Base-by-base conservation (phyloP, 2,797 vertebrate species). In the Periophthalmus magnuspinnatus region DNA sequence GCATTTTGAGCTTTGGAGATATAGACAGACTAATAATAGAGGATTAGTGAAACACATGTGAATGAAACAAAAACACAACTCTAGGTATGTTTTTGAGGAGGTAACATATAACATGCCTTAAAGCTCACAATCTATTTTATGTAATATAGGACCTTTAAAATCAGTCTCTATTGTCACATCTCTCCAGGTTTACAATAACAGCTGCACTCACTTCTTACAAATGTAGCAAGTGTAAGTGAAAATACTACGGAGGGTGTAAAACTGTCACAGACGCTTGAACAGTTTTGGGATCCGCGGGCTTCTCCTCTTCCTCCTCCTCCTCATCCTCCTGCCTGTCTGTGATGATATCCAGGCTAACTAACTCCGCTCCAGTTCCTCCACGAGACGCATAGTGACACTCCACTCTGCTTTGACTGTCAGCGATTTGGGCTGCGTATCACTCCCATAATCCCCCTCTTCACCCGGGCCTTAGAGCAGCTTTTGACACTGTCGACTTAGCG, bases 271-370 rank as follows among this genome's bases (percentile, higher is more conserved):
- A 68, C 70, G 59, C n/a, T 65, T 71, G 69, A 60, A 68, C 50
- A 77, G 71, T 50, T 50, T 50, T 17, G 14, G 19, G 48, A 17
- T 50, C 48, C 19, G 5, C 16, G 48, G 48, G 48, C 48, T 48
- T 19, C 17, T 48, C 16, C 17, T 14, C 17, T n/a, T 1, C 17
- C 6, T 19, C 6, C 48, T 6, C 17, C 6, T 1, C 85, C 80
- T 68, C 62, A 14, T 88, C 88, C 80, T 75, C 74, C 67, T 86
- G 56, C 28, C 28, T 32, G 56, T 58, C 56, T 6, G 56, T 32
- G 85, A 91, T 88, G 85, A 90, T 89, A 92, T 87, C 81, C 84
- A 21, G 80, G 68, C 82, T 90, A 91, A 92, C 87, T 84, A 90
- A 89, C 89, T 85, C 83, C 74, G 85, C 82, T 90, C 21, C 8